Percentiles rank a stretch among this genome's conserved stretches.
Evolutionary conservation across 2,113 vertebrate genomes (phyloP).

Genomic region (Cariama cristata): DNA sequence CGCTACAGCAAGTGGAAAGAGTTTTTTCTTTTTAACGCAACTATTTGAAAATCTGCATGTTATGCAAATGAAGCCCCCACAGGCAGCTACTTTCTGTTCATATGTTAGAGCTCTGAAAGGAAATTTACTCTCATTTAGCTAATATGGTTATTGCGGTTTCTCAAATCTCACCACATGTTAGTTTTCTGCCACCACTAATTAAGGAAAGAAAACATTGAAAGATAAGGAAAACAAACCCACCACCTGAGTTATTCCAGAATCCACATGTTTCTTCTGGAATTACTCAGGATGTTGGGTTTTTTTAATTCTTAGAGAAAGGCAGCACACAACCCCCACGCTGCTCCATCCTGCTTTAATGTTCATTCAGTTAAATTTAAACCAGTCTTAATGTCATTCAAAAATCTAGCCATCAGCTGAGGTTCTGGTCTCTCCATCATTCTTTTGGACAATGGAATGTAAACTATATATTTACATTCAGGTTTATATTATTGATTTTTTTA

Average conservation of each 20-base stretch:
- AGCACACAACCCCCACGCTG: rapidly evolving
- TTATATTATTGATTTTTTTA: neutral
- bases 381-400: neutral
- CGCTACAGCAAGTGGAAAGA: neutral
- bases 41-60: neutral
- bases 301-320: neutral
- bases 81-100: neutral
- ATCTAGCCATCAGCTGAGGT: neutral
- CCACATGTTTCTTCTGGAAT: neutral
- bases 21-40: neutral
- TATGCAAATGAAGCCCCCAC: neutral
- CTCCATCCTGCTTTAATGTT: neutral
- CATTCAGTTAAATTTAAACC: neutral
- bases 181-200: constrained; percentile 25
- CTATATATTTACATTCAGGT: neutral
- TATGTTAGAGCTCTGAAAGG: neutral
- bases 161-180: constrained; percentile 23
- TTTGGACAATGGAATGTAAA: neutral
- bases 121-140: neutral
- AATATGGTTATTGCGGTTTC: constrained; percentile 58
- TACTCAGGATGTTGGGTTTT: neutral
- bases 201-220: constrained; percentile 21
- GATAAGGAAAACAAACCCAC: neutral
- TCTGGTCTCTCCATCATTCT: neutral
- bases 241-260: neutral